A percentile compares a stretch with the other conserved stretches of the same genome.
Evolutionary conservation across 2,113 vertebrate genomes (phyloP).

Genomic region (Morone chrysops): DNA sequence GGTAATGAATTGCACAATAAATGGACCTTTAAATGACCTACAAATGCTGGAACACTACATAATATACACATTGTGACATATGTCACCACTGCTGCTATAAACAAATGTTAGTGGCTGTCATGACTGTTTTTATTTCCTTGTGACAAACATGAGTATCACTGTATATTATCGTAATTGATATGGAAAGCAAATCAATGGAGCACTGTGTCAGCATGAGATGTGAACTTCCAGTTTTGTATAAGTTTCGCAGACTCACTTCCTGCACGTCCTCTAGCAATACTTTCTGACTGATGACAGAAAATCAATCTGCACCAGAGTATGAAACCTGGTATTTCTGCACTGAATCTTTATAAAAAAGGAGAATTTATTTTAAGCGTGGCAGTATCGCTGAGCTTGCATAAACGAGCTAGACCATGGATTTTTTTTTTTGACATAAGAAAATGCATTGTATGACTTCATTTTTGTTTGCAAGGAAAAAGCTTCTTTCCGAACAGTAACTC

Average conservation of each 20-base stretch:
- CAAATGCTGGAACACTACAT: conserved; percentile 6
- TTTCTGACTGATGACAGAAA: conserved; percentile 36
- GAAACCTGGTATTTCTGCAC: background rate
- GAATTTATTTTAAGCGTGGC: background rate
- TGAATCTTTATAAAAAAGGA: background rate
- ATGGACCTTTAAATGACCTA: conserved; percentile 28
- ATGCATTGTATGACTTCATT: background rate
- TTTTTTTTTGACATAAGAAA: background rate
- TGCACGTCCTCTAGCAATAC: background rate
- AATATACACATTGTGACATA: conserved; percentile 12
- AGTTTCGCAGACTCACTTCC: background rate
- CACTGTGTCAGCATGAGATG: background rate
- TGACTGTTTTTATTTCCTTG: background rate
- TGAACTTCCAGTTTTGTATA: background rate
- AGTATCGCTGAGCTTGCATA: background rate
- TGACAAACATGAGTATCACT: background rate
- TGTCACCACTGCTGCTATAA: background rate
- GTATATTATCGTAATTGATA: conserved; percentile 4
- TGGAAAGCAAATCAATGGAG: conserved; percentile 6
- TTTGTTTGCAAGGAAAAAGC: background rate
- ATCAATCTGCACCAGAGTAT: conserved; percentile 21
- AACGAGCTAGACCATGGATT: background rate
- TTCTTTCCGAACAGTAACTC: too few species aligned
- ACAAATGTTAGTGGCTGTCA: background rate
- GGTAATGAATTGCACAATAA: conserved; percentile 5